Percentiles rank a stretch among this genome's conserved stretches.
Evolutionary conservation across 1,140 invertebrate species (phyloP).

Genomic region (Epicauta chinensis): DNA sequence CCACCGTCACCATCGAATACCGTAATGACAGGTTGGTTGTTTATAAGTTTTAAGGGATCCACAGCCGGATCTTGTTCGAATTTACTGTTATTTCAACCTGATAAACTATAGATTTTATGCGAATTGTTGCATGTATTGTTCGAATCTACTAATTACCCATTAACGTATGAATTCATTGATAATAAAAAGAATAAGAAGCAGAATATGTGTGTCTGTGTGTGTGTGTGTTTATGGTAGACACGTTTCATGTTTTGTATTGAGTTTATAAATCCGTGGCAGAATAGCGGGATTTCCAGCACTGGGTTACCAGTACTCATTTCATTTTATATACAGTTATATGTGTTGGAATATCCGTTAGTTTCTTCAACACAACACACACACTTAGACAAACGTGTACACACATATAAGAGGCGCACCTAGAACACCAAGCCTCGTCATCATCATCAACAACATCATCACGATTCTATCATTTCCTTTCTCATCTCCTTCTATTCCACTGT

Average conservation of each 20-base stretch:
- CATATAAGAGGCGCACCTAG: slow-evolving; percentile 7
- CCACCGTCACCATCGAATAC: slow-evolving; percentile 37
- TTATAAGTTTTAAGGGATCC: no score
- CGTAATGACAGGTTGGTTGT: slow-evolving; percentile 38
- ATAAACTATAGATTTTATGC: no score
- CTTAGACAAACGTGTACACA: no score
- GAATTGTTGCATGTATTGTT: no score
- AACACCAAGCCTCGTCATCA: slow-evolving; percentile 18
- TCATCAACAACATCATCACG: not conserved
- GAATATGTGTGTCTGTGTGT: no score
- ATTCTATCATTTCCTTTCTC: no score
- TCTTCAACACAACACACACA: slow-evolving; percentile 14
- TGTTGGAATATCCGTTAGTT: slow-evolving; percentile 25
- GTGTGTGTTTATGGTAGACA: slow-evolving; percentile 1
- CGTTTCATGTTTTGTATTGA: slow-evolving; percentile 10
- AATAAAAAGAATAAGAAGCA: no score
- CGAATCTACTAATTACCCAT: no score
- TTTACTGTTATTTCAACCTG: no score
- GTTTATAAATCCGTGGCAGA: slow-evolving; percentile 2
- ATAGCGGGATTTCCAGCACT: slow-evolving; percentile 32
- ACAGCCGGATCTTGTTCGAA: no score
- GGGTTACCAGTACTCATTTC: slow-evolving; percentile 30
- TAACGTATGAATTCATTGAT: no score
- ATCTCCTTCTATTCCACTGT: no score
- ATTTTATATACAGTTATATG: slow-evolving; percentile 28